Evolutionary conservation across 2,888 invertebrate species (phyloP).

Genomic region (Opisthograptis luteolata): DNA sequence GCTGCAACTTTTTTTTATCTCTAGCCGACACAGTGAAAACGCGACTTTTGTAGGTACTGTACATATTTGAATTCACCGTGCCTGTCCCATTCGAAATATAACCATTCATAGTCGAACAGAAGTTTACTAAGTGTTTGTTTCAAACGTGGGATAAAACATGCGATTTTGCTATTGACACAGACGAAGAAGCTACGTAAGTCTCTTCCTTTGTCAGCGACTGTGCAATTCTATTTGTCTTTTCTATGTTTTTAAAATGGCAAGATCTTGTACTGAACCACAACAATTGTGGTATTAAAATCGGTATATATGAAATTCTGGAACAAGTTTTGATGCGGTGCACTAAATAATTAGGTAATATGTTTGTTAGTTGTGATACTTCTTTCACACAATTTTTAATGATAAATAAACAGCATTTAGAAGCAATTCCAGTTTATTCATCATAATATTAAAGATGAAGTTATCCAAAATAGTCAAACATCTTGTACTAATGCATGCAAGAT

Average conservation of each 20-base stretch:
- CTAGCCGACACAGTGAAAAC: constrained; percentile 5
- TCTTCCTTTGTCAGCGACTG: neutral
- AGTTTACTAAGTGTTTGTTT: constrained; percentile 24
- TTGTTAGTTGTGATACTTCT: too few species aligned
- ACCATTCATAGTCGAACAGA: constrained; percentile 30
- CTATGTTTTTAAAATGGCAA: neutral
- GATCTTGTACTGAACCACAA: too few species aligned
- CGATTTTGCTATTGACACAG: constrained; percentile 1
- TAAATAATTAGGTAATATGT: too few species aligned
- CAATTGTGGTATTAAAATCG: too few species aligned
- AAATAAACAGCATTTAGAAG: too few species aligned
- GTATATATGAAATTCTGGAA: too few species aligned
- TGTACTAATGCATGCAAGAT: too few species aligned
- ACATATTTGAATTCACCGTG: constrained; percentile 33
- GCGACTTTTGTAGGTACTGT: neutral
- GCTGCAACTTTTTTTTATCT: neutral
- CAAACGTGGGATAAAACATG: constrained; percentile 14
- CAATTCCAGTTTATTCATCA: too few species aligned
- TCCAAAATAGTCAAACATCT: too few species aligned
- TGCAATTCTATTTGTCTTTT: neutral
- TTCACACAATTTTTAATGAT: too few species aligned
- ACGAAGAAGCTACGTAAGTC: neutral
- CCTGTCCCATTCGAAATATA: constrained; percentile 32
- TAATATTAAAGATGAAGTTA: too few species aligned
- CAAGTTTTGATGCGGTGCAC: too few species aligned